Evolutionary conservation across 2,888 invertebrate genomes (phyloP).

Genomic region (Electrophaes corylata): DNA sequence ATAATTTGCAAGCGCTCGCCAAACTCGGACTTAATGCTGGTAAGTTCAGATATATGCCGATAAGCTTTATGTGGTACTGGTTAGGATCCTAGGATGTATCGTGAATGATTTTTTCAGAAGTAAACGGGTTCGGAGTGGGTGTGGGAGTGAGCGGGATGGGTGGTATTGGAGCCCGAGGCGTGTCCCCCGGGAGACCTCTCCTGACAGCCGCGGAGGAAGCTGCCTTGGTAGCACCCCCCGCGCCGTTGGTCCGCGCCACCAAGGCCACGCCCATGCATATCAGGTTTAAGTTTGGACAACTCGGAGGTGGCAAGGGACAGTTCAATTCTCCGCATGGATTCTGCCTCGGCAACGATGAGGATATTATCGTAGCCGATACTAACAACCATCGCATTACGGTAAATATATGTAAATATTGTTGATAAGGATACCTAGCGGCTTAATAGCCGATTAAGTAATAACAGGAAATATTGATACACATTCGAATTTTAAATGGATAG

Average conservation of each 20-base stretch:
- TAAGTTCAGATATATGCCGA: slow-evolving; percentile 56
- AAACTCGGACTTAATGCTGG: slow-evolving; percentile 91
- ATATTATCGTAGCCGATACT: slow-evolving; percentile 98
- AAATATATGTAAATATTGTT: not conserved
- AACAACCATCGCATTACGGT: slow-evolving; percentile 98
- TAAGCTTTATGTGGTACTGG: not conserved
- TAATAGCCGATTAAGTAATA: not conserved
- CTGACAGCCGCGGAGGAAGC: slow-evolving; percentile 77
- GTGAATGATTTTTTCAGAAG: slow-evolving; percentile 54
- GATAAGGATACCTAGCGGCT: not conserved
- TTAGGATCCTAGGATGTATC: not conserved
- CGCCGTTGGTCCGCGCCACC: slow-evolving; percentile 85
- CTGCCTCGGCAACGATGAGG: slow-evolving; percentile 96
- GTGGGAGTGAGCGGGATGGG: slow-evolving; percentile 57
- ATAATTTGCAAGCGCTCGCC: slow-evolving; percentile 95
- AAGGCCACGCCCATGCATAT: slow-evolving; percentile 94
- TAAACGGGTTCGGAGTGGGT: slow-evolving; percentile 71
- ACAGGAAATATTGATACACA: slow-evolving; percentile 7
- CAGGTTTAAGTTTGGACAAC: slow-evolving; percentile 96
- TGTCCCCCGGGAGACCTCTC: slow-evolving; percentile 76
- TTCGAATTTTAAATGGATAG: no score
- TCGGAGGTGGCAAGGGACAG: slow-evolving; percentile 96
- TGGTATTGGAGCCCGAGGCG: slow-evolving; percentile 79
- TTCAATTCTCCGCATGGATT: slow-evolving; percentile 99
- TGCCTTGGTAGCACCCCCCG: slow-evolving; percentile 74